Evolutionary conservation across 2,888 invertebrate species (phyloP).

Genomic region (Pharmacophagus antenor): DNA sequence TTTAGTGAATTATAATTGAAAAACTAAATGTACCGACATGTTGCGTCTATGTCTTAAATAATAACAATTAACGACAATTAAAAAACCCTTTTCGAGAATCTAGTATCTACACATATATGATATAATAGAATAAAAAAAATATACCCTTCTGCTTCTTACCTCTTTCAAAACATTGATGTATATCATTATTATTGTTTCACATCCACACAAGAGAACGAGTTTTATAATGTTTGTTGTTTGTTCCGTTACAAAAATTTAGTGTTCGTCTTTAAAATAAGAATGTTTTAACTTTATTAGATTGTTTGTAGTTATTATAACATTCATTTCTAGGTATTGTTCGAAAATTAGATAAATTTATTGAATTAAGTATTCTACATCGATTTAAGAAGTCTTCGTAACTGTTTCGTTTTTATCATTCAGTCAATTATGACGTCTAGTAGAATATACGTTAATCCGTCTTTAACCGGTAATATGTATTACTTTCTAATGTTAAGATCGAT

Average conservation of each 20-base stretch:
- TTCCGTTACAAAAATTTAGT: conserved; percentile 34
- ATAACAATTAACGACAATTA: too few relatives aligned
- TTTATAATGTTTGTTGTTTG: conserved; percentile 31
- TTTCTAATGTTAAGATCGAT: too few relatives aligned
- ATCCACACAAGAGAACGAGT: conserved; percentile 21
- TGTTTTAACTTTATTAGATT: conserved; percentile 11
- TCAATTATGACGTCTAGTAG: neutral
- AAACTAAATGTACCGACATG: too few relatives aligned
- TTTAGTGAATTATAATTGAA: too few relatives aligned
- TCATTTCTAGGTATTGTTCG: neutral
- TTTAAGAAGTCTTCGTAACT: too few relatives aligned
- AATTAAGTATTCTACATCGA: too few relatives aligned
- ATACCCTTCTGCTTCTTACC: neutral
- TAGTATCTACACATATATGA: neutral
- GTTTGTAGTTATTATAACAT: neutral
- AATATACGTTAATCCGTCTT: neutral
- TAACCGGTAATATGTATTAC: neutral
- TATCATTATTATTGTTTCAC: conserved; percentile 5
- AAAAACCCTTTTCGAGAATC: neutral
- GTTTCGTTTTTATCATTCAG: neutral
- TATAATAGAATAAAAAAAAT: neutral
- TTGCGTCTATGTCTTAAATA: too few relatives aligned
- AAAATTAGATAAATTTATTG: neutral
- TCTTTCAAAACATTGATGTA: neutral
- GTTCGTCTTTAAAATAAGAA: conserved; percentile 12